phyloP scores from a whole-genome alignment of 2,113 vertebrate species.

The Myiopsitta monachus region DNA sequence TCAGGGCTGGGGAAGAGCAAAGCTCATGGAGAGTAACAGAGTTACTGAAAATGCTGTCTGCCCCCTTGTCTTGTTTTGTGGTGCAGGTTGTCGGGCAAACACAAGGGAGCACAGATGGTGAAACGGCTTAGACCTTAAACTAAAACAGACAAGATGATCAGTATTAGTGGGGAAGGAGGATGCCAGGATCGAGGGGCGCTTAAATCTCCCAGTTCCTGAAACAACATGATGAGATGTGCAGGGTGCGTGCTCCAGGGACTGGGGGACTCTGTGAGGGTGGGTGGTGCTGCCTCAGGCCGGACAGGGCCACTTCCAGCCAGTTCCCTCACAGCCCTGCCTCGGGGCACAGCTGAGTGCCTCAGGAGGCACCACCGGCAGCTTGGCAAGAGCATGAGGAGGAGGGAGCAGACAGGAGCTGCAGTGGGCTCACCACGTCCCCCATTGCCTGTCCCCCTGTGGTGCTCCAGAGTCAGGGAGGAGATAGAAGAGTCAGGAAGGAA shows the following conservation, averaged over 20 bases:
- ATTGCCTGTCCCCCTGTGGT: not conserved
- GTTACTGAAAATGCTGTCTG: not conserved
- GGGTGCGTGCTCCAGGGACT: accelerated
- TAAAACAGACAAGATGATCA: not conserved
- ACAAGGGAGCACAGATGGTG: not conserved
- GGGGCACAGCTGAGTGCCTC: no score
- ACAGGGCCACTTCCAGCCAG: not conserved
- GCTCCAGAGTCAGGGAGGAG: not conserved
- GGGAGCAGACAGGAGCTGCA: not conserved
- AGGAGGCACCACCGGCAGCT: not conserved
- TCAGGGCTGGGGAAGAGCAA: not conserved
- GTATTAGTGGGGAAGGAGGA: not conserved
- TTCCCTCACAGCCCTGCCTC: not conserved
- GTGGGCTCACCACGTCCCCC: not conserved
- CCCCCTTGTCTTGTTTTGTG: not conserved
- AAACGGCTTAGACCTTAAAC: not conserved
- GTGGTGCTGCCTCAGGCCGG: accelerated
- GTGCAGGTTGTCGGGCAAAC: not conserved
- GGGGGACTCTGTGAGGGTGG: not conserved
- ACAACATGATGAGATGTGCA: not conserved
- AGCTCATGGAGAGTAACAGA: no score
- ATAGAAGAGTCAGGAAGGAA: not conserved
- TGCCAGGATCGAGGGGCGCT: not conserved
- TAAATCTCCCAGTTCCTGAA: not conserved
- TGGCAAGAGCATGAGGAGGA: not conserved